Evolutionary conservation across 2,797 vertebrate species (phyloP), one percentile per base, ranked within the genome.

Genomic region (Manis pentadactyla): DNA sequence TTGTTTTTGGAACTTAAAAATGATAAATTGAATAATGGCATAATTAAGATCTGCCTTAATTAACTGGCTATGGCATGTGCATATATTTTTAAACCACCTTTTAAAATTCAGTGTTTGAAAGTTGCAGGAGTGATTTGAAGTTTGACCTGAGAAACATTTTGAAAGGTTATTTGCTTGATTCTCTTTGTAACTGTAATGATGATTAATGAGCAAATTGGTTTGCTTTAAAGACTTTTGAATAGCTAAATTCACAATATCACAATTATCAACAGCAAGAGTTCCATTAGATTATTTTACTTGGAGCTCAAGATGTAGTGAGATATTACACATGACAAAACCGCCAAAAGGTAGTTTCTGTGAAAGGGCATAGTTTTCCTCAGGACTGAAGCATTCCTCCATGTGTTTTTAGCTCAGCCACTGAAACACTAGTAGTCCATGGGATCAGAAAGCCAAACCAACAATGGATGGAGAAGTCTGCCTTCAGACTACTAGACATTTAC

Each of bases 201-300:
- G 95, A 97, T 97, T 95, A 97, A 97, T 97, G 96, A 97, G 86
- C 91, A 97, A 64, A 85, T 68, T 88, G 42, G 88, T 96, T 95
- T 89, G 93, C 95, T 93, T 95, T 84, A 96, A 97, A 87, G 87
- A 84, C 34, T 90, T 97, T 68, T 74, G 75, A 96, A 75, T 84
- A 86, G 93, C 25, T 96, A 95, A 96, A 94, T 94, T 93, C 27
- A 84, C 79, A 90, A 11, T 78, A 85, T 66, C 73, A 51, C 23
- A 87, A 51, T 97, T 94, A 95, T 84, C 95, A 90, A 97, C 97
- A 57, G 29, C 39, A 90, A 12, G 61, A 27, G 1, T 90, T 92
- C 92, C 66, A 89, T 88, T 91, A 87, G 51, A 94, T 81, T 94
- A 51, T 93, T 97, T 95, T 88, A 89, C 14, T 78, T 90, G n/a